These are phyloP conservation scores for Noctuana brunneofusca DNA, from an alignment of 2,888 invertebrate genomes.

Conservation along the genomic window DNA sequence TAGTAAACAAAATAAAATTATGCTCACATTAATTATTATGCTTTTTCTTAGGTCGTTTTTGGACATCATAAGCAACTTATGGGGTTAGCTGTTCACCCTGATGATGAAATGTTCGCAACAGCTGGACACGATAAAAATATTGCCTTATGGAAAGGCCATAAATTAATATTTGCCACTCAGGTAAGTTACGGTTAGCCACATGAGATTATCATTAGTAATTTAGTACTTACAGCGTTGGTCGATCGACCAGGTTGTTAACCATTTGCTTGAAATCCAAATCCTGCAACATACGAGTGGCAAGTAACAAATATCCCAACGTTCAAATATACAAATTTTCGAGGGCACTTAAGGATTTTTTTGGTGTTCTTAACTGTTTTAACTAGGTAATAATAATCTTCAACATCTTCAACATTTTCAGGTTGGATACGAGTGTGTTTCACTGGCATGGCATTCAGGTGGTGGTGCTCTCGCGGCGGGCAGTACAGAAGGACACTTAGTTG, in stretches of 20 bases:
- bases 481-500: conserved; percentile 93
- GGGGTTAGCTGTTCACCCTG: conserved; percentile 94
- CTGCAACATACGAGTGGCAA: no score
- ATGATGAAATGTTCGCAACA: conserved; percentile 95
- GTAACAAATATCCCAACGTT: no score
- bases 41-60: conserved; percentile 86
- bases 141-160: conserved; percentile 94
- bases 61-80: conserved; percentile 94
- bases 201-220: no score
- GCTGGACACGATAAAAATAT: conserved; percentile 96
- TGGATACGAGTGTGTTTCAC: conserved; percentile 93
- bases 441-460: conserved; percentile 94
- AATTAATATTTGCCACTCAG: conserved; percentile 93
- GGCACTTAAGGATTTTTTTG: no score
- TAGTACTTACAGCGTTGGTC: no score
- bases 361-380: no score
- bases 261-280: no score
- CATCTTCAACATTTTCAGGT: conserved; percentile 76
- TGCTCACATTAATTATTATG: conserved; percentile 3
- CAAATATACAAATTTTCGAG: no score
- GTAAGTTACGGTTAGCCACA: conserved; percentile 65
- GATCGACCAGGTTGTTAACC: no score
- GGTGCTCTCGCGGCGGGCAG: conserved; percentile 94
- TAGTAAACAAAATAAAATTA: neutral
- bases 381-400: no score